phyloP scores from a whole-genome alignment of 1,140 invertebrate species.

The Proales similis region DNA sequence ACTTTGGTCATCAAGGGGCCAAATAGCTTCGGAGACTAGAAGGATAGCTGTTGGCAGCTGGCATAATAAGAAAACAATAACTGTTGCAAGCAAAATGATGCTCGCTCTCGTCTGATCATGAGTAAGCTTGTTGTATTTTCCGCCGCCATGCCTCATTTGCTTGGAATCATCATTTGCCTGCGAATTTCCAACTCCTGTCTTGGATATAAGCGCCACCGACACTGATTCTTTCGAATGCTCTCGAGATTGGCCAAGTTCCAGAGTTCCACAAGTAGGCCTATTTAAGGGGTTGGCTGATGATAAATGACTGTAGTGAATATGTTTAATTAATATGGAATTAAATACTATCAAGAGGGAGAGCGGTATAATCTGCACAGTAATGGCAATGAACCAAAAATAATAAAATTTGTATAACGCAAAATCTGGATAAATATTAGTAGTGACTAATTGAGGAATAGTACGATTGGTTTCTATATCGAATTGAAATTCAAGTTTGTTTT shows the following conservation, averaged over 20 bases:
- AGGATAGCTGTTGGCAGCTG: constrained; percentile 22
- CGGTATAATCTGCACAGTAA: constrained; percentile 32
- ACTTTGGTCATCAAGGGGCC: neutral
- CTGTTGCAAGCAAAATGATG: constrained; percentile 25
- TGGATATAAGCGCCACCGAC: neutral
- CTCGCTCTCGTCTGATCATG: constrained; percentile 27
- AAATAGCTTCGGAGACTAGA: constrained; percentile 9
- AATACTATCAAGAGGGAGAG: constrained; percentile 8
- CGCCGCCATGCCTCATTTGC: neutral
- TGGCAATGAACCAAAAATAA: constrained; percentile 26
- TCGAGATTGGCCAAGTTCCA: too few species aligned
- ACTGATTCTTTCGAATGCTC: neutral
- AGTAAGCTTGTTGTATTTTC: constrained; percentile 3
- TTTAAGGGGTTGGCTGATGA: too few species aligned
- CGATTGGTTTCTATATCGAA: neutral
- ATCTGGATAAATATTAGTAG: constrained; percentile 16
- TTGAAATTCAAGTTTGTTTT: constrained; percentile 11
- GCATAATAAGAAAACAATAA: constrained; percentile 17
- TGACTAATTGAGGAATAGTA: neutral
- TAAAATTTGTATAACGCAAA: constrained; percentile 23
- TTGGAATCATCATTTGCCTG: neutral
- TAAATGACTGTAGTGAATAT: constrained; percentile 7
- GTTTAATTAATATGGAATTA: constrained; percentile 19
- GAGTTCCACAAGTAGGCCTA: too few species aligned
- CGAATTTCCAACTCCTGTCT: constrained; percentile 2